These are phyloP conservation scores for Siniperca chuatsi DNA, from an alignment of 2,113 vertebrate genomes.

Conservation along the genomic window DNA sequence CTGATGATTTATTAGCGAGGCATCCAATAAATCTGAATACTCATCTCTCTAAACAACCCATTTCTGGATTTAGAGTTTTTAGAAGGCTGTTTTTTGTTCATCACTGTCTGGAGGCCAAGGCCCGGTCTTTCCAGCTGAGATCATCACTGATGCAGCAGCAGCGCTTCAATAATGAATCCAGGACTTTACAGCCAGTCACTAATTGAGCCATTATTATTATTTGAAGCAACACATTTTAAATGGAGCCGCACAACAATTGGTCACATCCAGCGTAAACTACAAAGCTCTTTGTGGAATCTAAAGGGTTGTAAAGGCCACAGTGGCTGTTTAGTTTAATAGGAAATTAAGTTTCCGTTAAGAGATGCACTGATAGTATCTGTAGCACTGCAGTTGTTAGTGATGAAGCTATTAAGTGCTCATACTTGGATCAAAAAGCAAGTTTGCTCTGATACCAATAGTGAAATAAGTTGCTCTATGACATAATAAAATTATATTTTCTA, in stretches of 20 bases:
- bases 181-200: conserved; percentile 44
- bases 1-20: conserved; percentile 52
- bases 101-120: conserved; percentile 35
- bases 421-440: conserved; percentile 10
- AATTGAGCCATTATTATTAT: conserved; percentile 60
- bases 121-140: conserved; percentile 14
- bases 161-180: conserved; percentile 38
- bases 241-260: conserved; percentile 8
- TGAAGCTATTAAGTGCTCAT: background rate
- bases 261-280: conserved; percentile 14
- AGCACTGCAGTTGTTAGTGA: background rate
- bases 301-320: conserved; percentile 30
- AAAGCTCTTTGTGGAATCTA: conserved; percentile 16
- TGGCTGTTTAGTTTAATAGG: conserved; percentile 9
- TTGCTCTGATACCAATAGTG: background rate
- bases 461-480: conserved; percentile 7
- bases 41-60: conserved; percentile 51
- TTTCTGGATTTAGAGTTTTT: conserved; percentile 45
- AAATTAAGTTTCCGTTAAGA: conserved; percentile 15
- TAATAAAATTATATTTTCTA: background rate
- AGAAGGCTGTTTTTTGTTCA: conserved; percentile 14
- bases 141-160: conserved; percentile 18
- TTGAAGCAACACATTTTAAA: conserved; percentile 48
- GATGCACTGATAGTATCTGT: background rate
- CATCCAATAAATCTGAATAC: conserved; percentile 64